Evolutionary conservation across 2,113 vertebrate genomes (phyloP).

Genomic region (Tragelaphus strepsiceros): DNA sequence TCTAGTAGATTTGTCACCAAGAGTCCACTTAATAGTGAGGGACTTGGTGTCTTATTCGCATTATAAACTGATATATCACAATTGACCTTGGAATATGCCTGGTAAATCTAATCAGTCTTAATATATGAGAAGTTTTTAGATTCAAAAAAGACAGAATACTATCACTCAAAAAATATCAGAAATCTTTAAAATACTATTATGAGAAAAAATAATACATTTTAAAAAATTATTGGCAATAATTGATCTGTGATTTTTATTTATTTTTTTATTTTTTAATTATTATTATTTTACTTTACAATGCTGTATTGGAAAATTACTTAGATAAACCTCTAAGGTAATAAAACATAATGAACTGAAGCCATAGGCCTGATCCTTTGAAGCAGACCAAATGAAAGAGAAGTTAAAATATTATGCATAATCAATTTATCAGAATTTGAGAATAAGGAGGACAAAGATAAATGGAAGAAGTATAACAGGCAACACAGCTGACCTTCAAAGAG

Average conservation of each 20-base stretch:
- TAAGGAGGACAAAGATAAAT: neutral
- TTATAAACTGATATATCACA: neutral
- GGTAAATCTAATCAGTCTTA: neutral
- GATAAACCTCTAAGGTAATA: neutral
- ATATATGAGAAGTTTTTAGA: neutral
- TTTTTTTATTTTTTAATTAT: no score
- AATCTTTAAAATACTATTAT: neutral
- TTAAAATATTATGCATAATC: neutral
- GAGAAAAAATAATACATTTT: neutral
- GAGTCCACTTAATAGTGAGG: neutral
- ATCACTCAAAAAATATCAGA: neutral
- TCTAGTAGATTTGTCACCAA: neutral
- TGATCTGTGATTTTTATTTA: neutral
- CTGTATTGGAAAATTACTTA: neutral
- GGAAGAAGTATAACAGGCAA: accelerated
- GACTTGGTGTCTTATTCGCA: neutral
- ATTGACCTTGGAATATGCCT: neutral
- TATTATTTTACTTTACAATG: no score
- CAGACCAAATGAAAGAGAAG: neutral
- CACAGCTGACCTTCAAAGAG: neutral
- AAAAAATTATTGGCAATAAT: neutral
- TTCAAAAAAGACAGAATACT: neutral
- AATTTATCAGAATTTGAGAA: neutral
- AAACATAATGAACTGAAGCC: neutral
- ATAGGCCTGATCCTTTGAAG: neutral